Evolutionary conservation across 2,113 vertebrate species (phyloP).

Genomic region (Sapayoa aenigma): DNA sequence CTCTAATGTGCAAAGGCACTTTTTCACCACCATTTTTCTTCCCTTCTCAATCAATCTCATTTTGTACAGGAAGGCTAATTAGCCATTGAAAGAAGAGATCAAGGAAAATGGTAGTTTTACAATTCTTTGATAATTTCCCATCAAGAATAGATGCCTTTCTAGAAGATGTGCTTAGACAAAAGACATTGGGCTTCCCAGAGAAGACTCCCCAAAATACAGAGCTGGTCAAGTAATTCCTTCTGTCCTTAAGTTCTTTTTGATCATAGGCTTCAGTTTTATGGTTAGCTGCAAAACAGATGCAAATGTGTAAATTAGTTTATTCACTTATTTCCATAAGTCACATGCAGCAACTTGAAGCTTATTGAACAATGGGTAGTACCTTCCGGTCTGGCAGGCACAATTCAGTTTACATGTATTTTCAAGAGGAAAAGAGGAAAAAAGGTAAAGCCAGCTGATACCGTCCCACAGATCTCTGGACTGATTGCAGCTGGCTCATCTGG

Average conservation of each 20-base stretch:
- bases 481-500: background rate
- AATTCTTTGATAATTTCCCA: background rate
- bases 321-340: background rate
- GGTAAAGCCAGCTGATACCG: background rate
- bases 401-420: background rate
- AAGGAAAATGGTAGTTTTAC: background rate
- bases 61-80: background rate
- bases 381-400: background rate
- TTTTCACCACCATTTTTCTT: background rate
- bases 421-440: background rate
- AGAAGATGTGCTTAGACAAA: background rate
- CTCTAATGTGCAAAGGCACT: background rate
- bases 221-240: background rate
- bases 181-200: background rate
- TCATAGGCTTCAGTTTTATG: background rate
- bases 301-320: background rate
- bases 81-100: background rate
- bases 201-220: background rate
- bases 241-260: background rate
- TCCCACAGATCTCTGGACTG: background rate
- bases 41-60: background rate
- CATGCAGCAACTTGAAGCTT: background rate
- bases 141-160: background rate
- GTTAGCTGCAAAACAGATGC: background rate
- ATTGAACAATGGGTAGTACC: background rate